Percentiles rank a stretch among this genome's conserved stretches.
phyloP scores from a whole-genome alignment of 2,888 invertebrate genomes.

The Acanthosoma haemorrhoidale region DNA sequence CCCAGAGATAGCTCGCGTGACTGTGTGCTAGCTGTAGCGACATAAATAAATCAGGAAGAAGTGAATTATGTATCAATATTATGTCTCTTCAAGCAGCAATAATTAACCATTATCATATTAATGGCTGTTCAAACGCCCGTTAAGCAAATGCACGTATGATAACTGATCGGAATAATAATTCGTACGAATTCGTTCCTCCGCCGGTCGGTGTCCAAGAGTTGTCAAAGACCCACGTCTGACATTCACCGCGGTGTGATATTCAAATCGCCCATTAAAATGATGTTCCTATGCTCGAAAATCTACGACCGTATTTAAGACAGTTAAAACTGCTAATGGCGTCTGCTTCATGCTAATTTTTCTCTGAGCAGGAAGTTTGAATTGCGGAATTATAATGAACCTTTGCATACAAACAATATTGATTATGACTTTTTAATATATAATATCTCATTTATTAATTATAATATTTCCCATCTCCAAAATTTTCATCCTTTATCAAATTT shows the following conservation, averaged over 20 bases:
- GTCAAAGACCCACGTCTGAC: not conserved
- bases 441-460: too few relatives aligned
- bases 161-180: not conserved
- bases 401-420: too few relatives aligned
- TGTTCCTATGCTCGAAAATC: conserved; percentile 5
- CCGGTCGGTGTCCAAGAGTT: not conserved
- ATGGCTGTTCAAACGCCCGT: not conserved
- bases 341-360: not conserved
- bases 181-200: not conserved
- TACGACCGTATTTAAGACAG: not conserved
- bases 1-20: too few relatives aligned
- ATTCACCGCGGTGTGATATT: not conserved
- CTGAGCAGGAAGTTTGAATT: not conserved
- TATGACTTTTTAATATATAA: too few relatives aligned
- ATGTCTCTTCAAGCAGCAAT: not conserved
- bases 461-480: too few relatives aligned
- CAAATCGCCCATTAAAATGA: not conserved
- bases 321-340: not conserved
- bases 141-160: not conserved
- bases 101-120: not conserved
- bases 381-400: too few relatives aligned
- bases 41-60: too few relatives aligned
- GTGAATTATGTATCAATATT: not conserved
- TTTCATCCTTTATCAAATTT: too few relatives aligned
- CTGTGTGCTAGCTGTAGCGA: too few relatives aligned